These are phyloP conservation scores for Falco concolor DNA, from an alignment of 2,797 vertebrate genomes.

Conservation along the genomic window DNA sequence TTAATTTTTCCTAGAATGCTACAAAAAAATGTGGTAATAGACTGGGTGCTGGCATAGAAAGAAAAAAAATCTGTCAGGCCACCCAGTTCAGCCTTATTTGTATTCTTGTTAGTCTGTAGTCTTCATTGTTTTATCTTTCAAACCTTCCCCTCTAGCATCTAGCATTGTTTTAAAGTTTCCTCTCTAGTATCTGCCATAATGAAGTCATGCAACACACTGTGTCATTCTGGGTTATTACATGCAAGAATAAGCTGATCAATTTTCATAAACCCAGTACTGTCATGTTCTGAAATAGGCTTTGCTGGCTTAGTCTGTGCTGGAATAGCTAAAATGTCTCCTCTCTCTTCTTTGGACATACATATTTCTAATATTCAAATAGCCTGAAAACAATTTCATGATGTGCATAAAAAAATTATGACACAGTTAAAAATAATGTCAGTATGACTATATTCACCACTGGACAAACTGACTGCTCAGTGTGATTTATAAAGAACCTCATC, in stretches of 20 bases:
- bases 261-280: background rate
- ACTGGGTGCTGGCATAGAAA: background rate
- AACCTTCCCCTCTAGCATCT: background rate
- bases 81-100: background rate
- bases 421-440: constrained; percentile 1
- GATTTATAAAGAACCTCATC: background rate
- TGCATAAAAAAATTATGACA: background rate
- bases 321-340: background rate
- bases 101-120: background rate
- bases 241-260: background rate
- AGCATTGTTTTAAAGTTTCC: background rate
- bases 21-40: background rate
- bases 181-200: background rate
- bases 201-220: background rate
- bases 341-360: background rate
- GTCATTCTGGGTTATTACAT: background rate
- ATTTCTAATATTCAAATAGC: background rate
- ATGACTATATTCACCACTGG: background rate
- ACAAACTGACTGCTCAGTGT: background rate
- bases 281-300: background rate
- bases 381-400: background rate
- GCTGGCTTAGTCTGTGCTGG: background rate
- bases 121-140: background rate
- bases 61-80: background rate
- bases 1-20: background rate